phyloP scores from a whole-genome alignment of 2,113 vertebrate species.

The Turnix velox region DNA sequence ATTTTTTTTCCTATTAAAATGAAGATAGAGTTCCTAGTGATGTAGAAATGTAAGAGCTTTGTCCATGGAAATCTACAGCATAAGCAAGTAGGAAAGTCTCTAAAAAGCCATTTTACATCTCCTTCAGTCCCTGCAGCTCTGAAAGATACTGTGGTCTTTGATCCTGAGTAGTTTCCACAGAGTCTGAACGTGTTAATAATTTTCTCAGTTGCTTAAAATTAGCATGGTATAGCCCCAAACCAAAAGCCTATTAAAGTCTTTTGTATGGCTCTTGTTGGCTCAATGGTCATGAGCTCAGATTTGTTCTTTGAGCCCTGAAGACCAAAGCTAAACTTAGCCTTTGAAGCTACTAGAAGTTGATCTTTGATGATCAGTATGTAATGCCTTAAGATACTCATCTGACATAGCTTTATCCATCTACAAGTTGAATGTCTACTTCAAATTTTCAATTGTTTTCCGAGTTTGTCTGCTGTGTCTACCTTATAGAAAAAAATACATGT shows the following conservation, averaged over 20 bases:
- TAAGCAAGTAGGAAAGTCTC: background rate
- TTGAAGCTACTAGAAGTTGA: background rate
- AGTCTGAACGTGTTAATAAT: background rate
- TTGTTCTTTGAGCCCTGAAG: background rate
- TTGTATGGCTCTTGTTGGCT: accelerated
- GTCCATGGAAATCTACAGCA: background rate
- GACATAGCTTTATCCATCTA: background rate
- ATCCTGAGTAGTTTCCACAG: background rate
- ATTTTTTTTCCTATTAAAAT: background rate
- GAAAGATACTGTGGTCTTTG: background rate
- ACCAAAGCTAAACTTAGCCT: background rate
- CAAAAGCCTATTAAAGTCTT: background rate
- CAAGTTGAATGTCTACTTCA: background rate
- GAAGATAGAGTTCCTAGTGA: background rate
- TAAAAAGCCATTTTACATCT: background rate
- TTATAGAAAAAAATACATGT: background rate
- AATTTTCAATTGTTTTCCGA: background rate
- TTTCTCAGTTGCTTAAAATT: background rate
- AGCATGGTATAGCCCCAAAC: background rate
- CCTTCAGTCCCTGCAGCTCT: background rate
- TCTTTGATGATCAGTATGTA: background rate
- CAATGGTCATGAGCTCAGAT: background rate
- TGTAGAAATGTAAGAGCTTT: background rate
- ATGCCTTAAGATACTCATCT: background rate
- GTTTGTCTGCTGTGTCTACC: background rate